Evolutionary conservation across 1,140 invertebrate species (phyloP).

Genomic region (Drosophila azteca): DNA sequence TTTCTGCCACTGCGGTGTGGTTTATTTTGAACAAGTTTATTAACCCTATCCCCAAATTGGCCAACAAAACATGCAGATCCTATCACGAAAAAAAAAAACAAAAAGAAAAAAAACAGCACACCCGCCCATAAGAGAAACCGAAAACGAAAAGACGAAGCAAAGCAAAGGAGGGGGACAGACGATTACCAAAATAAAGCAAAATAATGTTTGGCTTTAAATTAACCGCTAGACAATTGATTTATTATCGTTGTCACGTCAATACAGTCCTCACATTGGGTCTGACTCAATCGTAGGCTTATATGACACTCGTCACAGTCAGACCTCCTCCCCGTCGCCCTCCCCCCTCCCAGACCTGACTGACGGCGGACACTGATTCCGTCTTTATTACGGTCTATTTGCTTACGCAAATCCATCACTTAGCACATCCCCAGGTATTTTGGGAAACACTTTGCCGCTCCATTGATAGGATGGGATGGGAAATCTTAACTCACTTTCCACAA

Average conservation of each 20-base stretch:
- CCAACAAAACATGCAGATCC: conserved; percentile 59
- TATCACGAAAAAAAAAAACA: conserved; percentile 44
- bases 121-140: conserved; percentile 10
- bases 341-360: conserved; percentile 6
- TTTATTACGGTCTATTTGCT: conserved; percentile 25
- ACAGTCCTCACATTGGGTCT: conserved; percentile 26
- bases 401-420: conserved; percentile 45
- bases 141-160: conserved; percentile 7
- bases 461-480: conserved; percentile 12
- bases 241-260: conserved; percentile 68
- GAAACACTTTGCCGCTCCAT: conserved; percentile 16
- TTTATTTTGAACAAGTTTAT: conserved; percentile 72
- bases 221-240: conserved; percentile 69
- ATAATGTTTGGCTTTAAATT: conserved; percentile 48
- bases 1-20: conserved; percentile 21
- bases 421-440: conserved; percentile 29
- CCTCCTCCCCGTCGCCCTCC: conserved; percentile 15
- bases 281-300: conserved; percentile 39
- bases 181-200: background rate
- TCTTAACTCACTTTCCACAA: conserved; percentile 37
- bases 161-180: conserved; percentile 1
- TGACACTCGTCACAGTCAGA: conserved; percentile 19
- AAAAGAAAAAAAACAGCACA: conserved; percentile 23
- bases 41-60: conserved; percentile 56
- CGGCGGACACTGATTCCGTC: background rate